Percentiles rank a stretch among this genome's conserved stretches.
These are phyloP conservation scores for Theristus sp. DNA, from an alignment of 2,888 invertebrate genomes.

Conservation along the genomic window DNA sequence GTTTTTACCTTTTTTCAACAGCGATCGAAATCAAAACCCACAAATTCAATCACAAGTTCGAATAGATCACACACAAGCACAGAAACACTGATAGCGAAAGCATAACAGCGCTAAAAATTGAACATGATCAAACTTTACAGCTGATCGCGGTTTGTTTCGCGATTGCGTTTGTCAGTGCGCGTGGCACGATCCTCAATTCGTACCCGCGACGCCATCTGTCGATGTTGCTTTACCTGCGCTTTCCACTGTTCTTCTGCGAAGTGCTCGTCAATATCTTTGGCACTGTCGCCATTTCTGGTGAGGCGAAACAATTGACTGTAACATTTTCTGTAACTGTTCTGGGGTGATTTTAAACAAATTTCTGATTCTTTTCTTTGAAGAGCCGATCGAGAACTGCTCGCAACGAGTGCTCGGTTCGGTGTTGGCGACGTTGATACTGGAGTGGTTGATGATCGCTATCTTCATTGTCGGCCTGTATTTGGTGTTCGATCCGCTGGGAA, in stretches of 20 bases:
- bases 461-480: conserved; percentile 16
- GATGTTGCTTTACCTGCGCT: conserved; percentile 50
- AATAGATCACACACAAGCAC: neutral
- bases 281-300: conserved; percentile 49
- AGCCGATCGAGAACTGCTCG: neutral
- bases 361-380: too few species aligned
- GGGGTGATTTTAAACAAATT: too few species aligned
- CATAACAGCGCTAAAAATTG: too few species aligned
- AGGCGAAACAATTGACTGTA: neutral
- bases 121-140: neutral
- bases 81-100: too few species aligned
- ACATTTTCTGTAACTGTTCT: neutral
- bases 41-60: neutral
- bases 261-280: conserved; percentile 58
- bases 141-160: conserved; percentile 25
- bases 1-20: too few species aligned
- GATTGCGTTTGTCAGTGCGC: conserved; percentile 37
- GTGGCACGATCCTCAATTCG: conserved; percentile 58
- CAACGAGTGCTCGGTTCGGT: neutral
- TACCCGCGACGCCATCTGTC: conserved; percentile 50
- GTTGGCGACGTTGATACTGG: conserved; percentile 17
- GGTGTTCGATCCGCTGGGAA: neutral
- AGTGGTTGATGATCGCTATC: conserved; percentile 19
- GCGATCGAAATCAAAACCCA: neutral
- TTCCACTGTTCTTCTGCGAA: conserved; percentile 56